Evolutionary conservation across 2,797 vertebrate species (phyloP).

Genomic region (Enteromius radiatus): DNA sequence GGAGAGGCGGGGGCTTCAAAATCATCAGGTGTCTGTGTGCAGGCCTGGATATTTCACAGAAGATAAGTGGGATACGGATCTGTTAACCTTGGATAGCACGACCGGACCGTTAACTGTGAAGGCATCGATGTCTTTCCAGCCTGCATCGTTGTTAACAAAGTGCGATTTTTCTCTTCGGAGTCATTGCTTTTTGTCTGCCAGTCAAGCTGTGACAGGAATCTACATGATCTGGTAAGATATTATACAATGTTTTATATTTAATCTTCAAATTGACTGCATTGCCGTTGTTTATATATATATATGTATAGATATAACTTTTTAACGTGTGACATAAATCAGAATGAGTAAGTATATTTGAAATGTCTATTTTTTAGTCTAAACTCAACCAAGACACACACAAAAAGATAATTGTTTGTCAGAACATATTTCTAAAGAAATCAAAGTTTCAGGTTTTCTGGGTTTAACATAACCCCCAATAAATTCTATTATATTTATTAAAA

Average conservation of each 20-base stretch:
- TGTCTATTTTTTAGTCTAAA: background rate
- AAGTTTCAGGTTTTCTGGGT: background rate
- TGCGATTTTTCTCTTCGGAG: conserved; percentile 46
- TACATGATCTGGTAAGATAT: conserved; percentile 41
- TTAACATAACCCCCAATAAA: background rate
- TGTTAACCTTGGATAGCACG: conserved; percentile 9
- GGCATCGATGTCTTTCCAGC: conserved; percentile 29
- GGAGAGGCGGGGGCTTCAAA: conserved; percentile 53
- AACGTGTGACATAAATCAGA: background rate
- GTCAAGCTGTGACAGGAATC: conserved; percentile 33
- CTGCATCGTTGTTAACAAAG: conserved; percentile 43
- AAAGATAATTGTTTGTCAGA: background rate
- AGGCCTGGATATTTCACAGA: conserved; percentile 46
- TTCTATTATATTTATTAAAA: background rate
- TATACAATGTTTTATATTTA: background rate
- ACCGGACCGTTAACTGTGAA: conserved; percentile 36
- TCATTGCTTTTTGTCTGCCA: conserved; percentile 5
- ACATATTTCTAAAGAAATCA: background rate
- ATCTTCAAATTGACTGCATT: background rate
- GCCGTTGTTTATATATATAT: background rate
- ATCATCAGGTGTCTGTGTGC: conserved; percentile 68
- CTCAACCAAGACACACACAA: background rate
- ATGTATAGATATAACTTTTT: background rate
- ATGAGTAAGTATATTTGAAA: background rate
- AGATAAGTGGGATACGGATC: conserved; percentile 57